phyloP scores from a whole-genome alignment of 2,888 invertebrate genomes.

The Ypsolopha scabrella region DNA sequence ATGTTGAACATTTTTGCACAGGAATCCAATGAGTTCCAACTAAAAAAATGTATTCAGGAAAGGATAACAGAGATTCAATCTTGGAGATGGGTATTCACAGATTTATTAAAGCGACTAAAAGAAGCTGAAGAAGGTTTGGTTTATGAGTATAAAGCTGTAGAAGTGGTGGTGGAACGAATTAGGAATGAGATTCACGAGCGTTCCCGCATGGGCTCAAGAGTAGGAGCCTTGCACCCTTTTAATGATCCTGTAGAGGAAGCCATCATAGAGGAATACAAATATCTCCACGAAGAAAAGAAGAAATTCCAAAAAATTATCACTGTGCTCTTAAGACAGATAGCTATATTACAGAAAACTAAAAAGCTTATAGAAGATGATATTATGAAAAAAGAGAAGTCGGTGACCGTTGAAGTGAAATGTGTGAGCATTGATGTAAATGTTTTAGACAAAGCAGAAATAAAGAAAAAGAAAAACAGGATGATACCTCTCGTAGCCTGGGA shows the following conservation, averaged over 20 bases:
- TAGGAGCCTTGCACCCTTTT: constrained; percentile 38
- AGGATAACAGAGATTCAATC: constrained; percentile 53
- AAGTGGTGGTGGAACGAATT: constrained; percentile 38
- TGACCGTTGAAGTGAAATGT: constrained; percentile 39
- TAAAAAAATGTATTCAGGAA: constrained; percentile 38
- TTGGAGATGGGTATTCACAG: constrained; percentile 55
- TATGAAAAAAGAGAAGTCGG: constrained; percentile 33
- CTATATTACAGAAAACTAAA: constrained; percentile 30
- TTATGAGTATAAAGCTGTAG: constrained; percentile 43
- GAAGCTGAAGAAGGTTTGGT: constrained; percentile 32
- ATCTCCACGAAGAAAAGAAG: constrained; percentile 39
- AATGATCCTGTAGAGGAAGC: constrained; percentile 43
- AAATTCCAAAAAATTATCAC: constrained; percentile 36
- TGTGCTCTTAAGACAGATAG: constrained; percentile 29
- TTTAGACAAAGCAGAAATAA: constrained; percentile 18
- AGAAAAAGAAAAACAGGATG: constrained; percentile 25
- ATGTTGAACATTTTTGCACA: constrained; percentile 44
- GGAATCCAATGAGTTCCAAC: constrained; percentile 43
- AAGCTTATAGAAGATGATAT: constrained; percentile 36
- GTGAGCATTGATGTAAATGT: constrained; percentile 16
- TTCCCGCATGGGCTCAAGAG: constrained; percentile 28
- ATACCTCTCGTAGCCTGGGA: not conserved
- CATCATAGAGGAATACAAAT: constrained; percentile 43
- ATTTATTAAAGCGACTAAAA: constrained; percentile 39
- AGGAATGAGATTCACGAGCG: constrained; percentile 31